phyloP scores from a whole-genome alignment of 2,797 vertebrate genomes.

The Neostethus bicornis region DNA sequence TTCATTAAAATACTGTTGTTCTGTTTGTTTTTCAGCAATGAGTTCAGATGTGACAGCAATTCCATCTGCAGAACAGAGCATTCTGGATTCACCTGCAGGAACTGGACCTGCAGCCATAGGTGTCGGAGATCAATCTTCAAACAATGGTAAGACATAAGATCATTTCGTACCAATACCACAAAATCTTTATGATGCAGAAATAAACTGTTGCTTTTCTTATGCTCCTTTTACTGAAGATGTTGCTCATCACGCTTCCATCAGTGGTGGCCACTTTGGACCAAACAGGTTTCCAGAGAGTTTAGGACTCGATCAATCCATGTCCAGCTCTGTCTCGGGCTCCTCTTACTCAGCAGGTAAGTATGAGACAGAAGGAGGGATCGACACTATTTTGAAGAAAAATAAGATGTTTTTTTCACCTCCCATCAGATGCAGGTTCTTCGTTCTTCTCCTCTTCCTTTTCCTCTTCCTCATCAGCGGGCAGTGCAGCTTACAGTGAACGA shows the following conservation, averaged over 20 bases:
- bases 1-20: background rate
- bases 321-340: conserved; percentile 32
- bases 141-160: background rate
- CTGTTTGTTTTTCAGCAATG: conserved; percentile 42
- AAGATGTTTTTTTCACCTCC: conserved; percentile 9
- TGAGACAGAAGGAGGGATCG: background rate
- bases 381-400: background rate
- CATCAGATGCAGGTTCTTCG: conserved; percentile 8
- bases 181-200: background rate
- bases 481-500: conserved; percentile 17
- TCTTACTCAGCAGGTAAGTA: conserved; percentile 49
- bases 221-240: conserved; percentile 11
- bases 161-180: background rate
- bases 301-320: conserved; percentile 39
- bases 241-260: conserved; percentile 23
- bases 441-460: conserved; percentile 14
- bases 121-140: background rate
- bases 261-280: conserved; percentile 38
- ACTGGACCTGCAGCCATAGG: conserved; percentile 4
- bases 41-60: conserved; percentile 46
- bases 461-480: conserved; percentile 18
- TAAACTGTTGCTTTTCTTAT: background rate
- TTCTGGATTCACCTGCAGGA: conserved; percentile 62
- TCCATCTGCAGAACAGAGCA: conserved; percentile 12
- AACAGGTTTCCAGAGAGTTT: conserved; percentile 30